Base-by-base conservation (phyloP, 2,797 vertebrate species). In the Coilia nasus region DNA sequence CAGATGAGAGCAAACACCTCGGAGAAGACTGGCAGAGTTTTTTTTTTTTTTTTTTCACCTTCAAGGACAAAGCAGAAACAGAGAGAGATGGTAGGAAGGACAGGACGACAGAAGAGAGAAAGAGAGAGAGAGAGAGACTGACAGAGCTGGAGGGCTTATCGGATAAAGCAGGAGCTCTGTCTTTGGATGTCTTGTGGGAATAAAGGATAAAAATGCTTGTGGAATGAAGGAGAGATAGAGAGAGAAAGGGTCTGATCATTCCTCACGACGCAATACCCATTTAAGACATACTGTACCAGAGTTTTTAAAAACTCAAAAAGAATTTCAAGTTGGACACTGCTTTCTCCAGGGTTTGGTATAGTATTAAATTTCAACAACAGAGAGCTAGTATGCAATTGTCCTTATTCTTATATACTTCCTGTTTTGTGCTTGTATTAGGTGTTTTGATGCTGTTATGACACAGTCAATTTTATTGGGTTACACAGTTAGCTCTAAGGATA, bases 1-100 rank as follows among this genome's bases (percentile, higher is more conserved):
- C 56, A 78, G 78, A 81, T 67, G 82, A 80, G 86, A 85, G 85
- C 82, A 87, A 84, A 84, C 54, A 81, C 62, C 62, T 88, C 82
- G 83, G 85, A 82, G 86, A 54, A 88, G 83, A 44, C 71, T 78
- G 60, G n/a, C 23, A 64, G n/a, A 59, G 4, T 83, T 28, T 57
- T 44, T 81, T 84, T 60, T 60, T n/a, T n/a, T n/a, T n/a, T n/a
- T n/a, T 81, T 64, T 56, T 56, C 57, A 54, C 50, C 62, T 80
- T 25, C 83, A 85, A 86, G 84, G 87, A 88, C 85, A 83, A 83
- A 86, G 71, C 4, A 44, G 71, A 41, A 41, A 46, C 6, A 62
- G 75, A 82, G 41, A 78, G 75, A 87, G 5, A 86, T 82, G 75
- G 75, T 81, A 84, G 75, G 71, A 50, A 21, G 17, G 23, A 46